These are phyloP conservation scores for Cheilosia vernalis DNA, from an alignment of 2,888 invertebrate species.

Conservation along the genomic window DNA sequence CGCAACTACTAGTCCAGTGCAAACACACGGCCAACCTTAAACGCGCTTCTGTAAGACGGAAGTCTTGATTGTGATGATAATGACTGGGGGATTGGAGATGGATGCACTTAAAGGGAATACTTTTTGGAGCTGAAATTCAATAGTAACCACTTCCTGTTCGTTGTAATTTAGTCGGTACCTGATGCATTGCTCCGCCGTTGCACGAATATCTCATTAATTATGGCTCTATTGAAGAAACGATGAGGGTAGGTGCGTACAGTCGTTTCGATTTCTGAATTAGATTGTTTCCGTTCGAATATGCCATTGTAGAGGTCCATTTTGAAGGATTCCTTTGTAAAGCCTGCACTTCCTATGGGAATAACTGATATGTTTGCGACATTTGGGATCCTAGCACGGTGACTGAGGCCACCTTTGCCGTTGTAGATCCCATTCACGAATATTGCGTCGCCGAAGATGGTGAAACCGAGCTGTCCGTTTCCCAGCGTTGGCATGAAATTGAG, in stretches of 20 bases:
- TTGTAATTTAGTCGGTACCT: constrained; percentile 38
- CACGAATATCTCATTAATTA: constrained; percentile 81
- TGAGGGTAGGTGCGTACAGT: constrained; percentile 81
- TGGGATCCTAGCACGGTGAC: constrained; percentile 86
- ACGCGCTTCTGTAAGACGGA: constrained; percentile 55
- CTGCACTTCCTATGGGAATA: constrained; percentile 15
- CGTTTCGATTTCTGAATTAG: constrained; percentile 74
- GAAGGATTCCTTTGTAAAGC: constrained; percentile 78
- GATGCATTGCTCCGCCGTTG: constrained; percentile 45
- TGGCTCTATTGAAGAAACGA: constrained; percentile 82
- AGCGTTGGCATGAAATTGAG: constrained; percentile 86
- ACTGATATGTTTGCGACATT: constrained; percentile 82
- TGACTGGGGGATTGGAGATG: constrained; percentile 25
- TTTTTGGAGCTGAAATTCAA: constrained; percentile 41
- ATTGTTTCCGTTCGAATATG: constrained; percentile 81
- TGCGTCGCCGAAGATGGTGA: constrained; percentile 85
- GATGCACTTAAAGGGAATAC: constrained; percentile 19
- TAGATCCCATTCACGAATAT: constrained; percentile 86
- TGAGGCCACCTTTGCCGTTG: constrained; percentile 85
- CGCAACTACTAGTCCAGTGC: constrained; percentile 23
- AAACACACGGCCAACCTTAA: constrained; percentile 38
- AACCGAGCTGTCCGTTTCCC: constrained; percentile 86
- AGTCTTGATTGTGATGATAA: constrained; percentile 58
- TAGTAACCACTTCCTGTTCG: constrained; percentile 52
- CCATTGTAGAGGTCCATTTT: constrained; percentile 84